Evolutionary conservation across 2,797 vertebrate genomes (phyloP).

Genomic region (Bufotes viridis): DNA sequence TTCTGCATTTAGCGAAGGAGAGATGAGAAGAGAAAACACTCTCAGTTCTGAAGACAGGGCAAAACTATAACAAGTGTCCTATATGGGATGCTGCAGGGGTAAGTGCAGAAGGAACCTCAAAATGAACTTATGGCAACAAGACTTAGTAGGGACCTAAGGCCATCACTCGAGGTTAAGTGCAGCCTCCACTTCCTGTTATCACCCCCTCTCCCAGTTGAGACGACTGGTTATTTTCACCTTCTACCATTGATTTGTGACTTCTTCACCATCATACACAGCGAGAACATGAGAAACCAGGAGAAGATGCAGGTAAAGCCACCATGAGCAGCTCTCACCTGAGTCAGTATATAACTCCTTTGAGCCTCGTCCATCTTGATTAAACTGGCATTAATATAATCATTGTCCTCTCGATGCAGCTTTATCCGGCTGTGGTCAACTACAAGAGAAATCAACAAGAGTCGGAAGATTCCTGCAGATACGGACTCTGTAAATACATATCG

Average conservation of each 20-base stretch:
- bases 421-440: conserved; percentile 98
- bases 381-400: conserved; percentile 98
- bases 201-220: too few relatives aligned
- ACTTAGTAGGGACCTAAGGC: too few relatives aligned
- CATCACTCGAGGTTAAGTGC: not conserved
- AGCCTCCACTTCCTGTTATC: not conserved
- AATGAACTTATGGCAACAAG: not conserved
- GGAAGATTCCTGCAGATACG: not conserved
- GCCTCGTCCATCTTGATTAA: conserved; percentile 94
- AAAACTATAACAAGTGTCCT: not conserved
- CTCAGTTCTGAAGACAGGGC: not conserved
- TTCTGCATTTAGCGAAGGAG: not conserved
- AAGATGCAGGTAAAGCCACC: not conserved
- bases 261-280: not conserved
- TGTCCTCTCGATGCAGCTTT: conserved; percentile 87
- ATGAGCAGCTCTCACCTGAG: conserved; percentile 82
- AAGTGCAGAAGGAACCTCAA: not conserved
- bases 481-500: too few relatives aligned
- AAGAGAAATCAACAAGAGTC: conserved; percentile 60
- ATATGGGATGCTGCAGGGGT: not conserved
- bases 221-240: too few relatives aligned
- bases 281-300: not conserved
- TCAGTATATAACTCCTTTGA: conserved; percentile 96
- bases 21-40: not conserved
- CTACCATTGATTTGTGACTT: not conserved